These are phyloP conservation scores for Erynnis tages DNA, from an alignment of 2,888 invertebrate species.

Conservation along the genomic window DNA sequence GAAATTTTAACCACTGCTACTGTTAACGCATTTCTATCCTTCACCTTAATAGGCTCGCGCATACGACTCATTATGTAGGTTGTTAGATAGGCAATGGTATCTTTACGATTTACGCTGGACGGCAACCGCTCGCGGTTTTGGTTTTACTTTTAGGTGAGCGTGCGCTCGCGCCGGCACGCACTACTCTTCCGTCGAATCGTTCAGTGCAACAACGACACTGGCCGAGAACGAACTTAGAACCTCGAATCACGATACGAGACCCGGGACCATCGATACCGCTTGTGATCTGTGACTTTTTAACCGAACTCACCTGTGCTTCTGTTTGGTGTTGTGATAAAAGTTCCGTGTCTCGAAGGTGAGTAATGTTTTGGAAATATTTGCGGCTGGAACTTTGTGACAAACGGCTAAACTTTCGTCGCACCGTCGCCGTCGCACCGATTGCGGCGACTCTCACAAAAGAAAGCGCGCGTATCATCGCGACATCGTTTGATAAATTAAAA, in stretches of 20 bases:
- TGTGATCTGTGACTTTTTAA: constrained; percentile 63
- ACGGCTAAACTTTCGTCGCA: constrained; percentile 44
- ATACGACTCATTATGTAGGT: constrained; percentile 51
- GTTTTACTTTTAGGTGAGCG: constrained; percentile 69
- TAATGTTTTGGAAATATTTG: constrained; percentile 13
- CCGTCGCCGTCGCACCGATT: too few species aligned
- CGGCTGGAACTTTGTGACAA: constrained; percentile 22
- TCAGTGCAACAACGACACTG: constrained; percentile 74
- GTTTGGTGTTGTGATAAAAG: constrained; percentile 57
- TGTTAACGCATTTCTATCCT: constrained; percentile 61
- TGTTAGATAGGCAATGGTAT: constrained; percentile 56
- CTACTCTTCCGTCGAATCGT: constrained; percentile 64
- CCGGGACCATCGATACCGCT: constrained; percentile 40
- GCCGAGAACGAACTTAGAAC: constrained; percentile 74
- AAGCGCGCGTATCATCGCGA: constrained; percentile 44
- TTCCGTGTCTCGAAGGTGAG: constrained; percentile 28
- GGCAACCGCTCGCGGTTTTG: constrained; percentile 56
- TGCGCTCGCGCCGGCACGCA: constrained; percentile 67
- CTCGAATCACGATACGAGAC: constrained; percentile 47
- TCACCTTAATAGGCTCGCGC: constrained; percentile 65
- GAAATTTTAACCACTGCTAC: constrained; percentile 48
- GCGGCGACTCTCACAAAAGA: constrained; percentile 56
- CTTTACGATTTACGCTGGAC: constrained; percentile 53
- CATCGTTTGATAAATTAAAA: constrained; percentile 42
- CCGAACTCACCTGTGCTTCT: constrained; percentile 54